Conservation (phyloP, 2,113 vertebrate genomes). For the Butastur rufipennis region DNA sequence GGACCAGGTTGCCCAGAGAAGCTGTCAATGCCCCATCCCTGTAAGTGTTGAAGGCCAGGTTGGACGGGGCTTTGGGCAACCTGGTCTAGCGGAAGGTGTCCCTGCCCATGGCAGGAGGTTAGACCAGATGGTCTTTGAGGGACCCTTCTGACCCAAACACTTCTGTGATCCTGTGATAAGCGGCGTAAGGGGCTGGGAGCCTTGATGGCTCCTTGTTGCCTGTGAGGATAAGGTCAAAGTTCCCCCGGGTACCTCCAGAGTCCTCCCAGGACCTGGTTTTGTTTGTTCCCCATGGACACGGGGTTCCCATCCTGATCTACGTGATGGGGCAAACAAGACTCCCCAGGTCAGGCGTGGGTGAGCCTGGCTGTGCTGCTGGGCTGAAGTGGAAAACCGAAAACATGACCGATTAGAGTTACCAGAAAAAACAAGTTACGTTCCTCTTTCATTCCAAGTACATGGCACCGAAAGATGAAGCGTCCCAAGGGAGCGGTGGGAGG, state of each 20-base stretch:
- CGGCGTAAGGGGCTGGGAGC: background rate
- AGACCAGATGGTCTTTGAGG: background rate
- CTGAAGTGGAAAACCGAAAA: background rate
- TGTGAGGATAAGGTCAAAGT: background rate
- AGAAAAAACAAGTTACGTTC: background rate
- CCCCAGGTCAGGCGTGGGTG: rapidly evolving
- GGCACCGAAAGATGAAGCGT: background rate
- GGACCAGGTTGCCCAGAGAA: background rate
- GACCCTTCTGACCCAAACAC: background rate
- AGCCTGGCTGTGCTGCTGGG: background rate
- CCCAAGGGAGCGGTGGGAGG: rapidly evolving
- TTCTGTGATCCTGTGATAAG: background rate
- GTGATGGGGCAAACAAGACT: background rate
- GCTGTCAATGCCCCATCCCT: background rate
- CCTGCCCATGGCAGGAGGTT: background rate
- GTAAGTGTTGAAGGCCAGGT: background rate
- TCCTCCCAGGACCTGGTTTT: background rate
- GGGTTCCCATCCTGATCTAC: rapidly evolving
- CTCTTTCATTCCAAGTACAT: background rate
- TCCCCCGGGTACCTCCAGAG: background rate
- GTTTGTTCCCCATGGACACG: rapidly evolving
- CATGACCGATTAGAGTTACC: rapidly evolving
- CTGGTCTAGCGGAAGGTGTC: background rate
- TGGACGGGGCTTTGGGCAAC: background rate
- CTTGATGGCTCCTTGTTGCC: background rate